Conservation (phyloP, 2,113 vertebrate genomes). For the Periophthalmus modestus region DNA sequence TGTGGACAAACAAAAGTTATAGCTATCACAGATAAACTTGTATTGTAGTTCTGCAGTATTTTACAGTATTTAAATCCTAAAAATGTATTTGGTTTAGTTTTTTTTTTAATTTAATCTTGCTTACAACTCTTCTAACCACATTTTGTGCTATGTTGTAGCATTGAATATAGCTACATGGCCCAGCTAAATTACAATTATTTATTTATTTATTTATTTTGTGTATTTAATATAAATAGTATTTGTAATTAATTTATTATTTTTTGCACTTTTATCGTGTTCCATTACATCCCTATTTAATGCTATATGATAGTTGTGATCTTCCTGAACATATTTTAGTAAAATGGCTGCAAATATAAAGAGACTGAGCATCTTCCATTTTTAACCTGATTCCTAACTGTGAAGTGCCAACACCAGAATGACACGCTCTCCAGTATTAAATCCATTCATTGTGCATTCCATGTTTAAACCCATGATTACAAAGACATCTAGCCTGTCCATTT, state of each 20-base stretch:
- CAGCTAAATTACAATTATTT: not conserved
- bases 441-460: conserved; percentile 32
- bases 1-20: not conserved
- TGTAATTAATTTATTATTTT: not conserved
- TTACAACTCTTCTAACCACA: too few species aligned
- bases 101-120: too few species aligned
- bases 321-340: not conserved
- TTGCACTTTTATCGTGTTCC: not conserved
- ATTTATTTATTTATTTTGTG: not conserved
- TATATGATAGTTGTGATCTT: not conserved
- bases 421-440: not conserved
- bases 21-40: too few species aligned
- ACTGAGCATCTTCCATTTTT: conserved; percentile 10
- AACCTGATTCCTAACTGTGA: conserved; percentile 27
- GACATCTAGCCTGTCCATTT: conserved; percentile 10
- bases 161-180: not conserved
- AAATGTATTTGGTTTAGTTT: too few species aligned
- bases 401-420: conserved; percentile 51
- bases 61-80: too few species aligned
- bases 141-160: not conserved
- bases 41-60: too few species aligned
- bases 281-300: not conserved
- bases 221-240: not conserved
- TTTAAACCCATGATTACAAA: not conserved
- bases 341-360: conserved; percentile 1